A percentile compares a stretch with the other conserved stretches of the same genome.
These are phyloP conservation scores for Odobenus rosmarus DNA, from an alignment of 2,113 vertebrate species.

Conservation along the genomic window DNA sequence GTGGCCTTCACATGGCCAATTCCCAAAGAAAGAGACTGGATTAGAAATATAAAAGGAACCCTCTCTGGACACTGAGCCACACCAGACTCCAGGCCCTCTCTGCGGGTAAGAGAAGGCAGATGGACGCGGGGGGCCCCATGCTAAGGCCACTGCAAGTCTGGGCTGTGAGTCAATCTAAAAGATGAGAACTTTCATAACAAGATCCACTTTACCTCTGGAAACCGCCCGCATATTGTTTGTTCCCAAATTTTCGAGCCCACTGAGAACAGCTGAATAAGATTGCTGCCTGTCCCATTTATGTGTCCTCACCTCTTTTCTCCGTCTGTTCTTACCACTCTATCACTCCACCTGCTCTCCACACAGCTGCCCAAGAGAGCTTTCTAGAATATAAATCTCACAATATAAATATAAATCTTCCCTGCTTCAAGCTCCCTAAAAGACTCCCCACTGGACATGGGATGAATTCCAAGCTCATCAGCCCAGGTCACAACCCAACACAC, in stretches of 20 bases:
- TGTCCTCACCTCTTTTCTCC: background rate
- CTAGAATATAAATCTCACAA: background rate
- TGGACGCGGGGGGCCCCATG: rapidly evolving
- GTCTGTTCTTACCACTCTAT: background rate
- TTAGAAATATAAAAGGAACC: background rate
- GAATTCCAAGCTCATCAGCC: background rate
- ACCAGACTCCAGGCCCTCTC: too few relatives aligned
- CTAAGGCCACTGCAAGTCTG: background rate
- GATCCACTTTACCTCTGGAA: background rate
- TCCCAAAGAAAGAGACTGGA: background rate
- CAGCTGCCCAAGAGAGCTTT: background rate
- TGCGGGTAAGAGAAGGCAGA: background rate
- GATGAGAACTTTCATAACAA: background rate
- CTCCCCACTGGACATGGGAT: background rate
- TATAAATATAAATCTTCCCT: too few relatives aligned
- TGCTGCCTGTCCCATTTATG: background rate
- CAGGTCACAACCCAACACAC: background rate
- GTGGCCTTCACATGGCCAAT: background rate
- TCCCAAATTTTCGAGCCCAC: background rate
- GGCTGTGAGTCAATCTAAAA: background rate
- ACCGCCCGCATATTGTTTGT: background rate
- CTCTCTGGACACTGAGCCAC: too few relatives aligned
- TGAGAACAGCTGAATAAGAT: background rate
- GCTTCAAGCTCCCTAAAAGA: background rate
- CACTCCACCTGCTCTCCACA: background rate